phyloP scores from a whole-genome alignment of 2,113 vertebrate genomes.

The Uropsilus gracilis region DNA sequence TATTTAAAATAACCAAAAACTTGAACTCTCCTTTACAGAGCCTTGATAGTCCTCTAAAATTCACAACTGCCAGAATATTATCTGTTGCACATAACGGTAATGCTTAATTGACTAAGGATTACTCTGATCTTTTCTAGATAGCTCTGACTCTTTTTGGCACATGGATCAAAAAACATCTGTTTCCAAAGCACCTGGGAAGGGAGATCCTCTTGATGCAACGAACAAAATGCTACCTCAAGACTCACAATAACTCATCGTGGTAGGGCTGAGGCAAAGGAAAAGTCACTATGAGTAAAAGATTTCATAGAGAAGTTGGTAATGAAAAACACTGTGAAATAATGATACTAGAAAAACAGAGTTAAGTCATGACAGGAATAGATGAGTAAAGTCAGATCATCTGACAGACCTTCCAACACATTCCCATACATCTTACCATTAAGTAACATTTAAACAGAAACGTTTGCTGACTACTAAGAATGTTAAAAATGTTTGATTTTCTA shows the following conservation, averaged over 20 bases:
- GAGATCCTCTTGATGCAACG: slow-evolving; percentile 5
- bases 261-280: background rate
- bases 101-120: slow-evolving; percentile 14
- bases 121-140: slow-evolving; percentile 25
- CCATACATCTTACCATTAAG: background rate
- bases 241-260: background rate
- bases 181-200: slow-evolving; percentile 25
- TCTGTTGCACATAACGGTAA: background rate
- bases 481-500: background rate
- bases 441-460: background rate
- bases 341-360: background rate
- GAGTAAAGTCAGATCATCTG: background rate
- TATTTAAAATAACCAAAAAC: slow-evolving; percentile 12
- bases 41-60: background rate
- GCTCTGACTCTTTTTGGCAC: slow-evolving; percentile 32
- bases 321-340: slow-evolving; percentile 29
- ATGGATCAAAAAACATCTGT: slow-evolving; percentile 31
- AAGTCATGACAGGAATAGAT: background rate
- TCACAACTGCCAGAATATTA: background rate
- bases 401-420: background rate
- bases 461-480: slow-evolving; percentile 30
- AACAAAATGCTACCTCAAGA: background rate
- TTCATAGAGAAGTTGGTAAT: slow-evolving; percentile 19
- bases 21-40: background rate
- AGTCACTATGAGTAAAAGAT: background rate